Conservation (phyloP, 1,140 invertebrate species). For the Ceratina japonica region DNA sequence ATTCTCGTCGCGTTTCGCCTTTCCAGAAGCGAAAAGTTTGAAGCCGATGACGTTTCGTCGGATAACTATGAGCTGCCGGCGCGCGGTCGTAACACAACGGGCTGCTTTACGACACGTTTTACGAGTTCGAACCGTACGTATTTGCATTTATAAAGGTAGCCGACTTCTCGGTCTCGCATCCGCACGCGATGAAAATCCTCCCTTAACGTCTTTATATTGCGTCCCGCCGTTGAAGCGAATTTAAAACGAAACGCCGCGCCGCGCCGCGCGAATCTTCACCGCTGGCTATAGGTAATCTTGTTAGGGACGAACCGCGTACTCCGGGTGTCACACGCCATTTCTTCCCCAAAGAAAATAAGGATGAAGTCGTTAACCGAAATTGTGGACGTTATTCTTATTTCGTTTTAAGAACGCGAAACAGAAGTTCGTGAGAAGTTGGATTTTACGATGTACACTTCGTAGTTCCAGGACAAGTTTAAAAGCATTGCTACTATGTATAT, state of each 20-base stretch:
- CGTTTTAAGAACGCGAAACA: too few relatives aligned
- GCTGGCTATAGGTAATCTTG: background rate
- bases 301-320: background rate
- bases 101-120: conserved; percentile 27
- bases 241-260: conserved; percentile 6
- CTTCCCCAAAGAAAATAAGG: background rate
- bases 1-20: too few relatives aligned
- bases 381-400: background rate
- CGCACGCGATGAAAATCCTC: background rate
- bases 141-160: conserved; percentile 11
- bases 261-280: background rate
- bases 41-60: conserved; percentile 21
- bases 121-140: conserved; percentile 11
- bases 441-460: too few relatives aligned
- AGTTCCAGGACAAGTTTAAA: too few relatives aligned
- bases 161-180: background rate
- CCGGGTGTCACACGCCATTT: background rate
- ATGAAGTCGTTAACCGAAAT: background rate
- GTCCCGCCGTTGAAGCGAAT: background rate
- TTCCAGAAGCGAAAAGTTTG: background rate
- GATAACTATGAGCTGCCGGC: background rate
- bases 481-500: too few relatives aligned
- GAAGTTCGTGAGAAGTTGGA: too few relatives aligned
- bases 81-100: conserved; percentile 8
- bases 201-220: background rate